Percentiles rank a stretch among this genome's conserved stretches.
These are phyloP conservation scores for Elaphurus davidianus DNA, from an alignment of 2,113 vertebrate genomes.

Conservation along the genomic window DNA sequence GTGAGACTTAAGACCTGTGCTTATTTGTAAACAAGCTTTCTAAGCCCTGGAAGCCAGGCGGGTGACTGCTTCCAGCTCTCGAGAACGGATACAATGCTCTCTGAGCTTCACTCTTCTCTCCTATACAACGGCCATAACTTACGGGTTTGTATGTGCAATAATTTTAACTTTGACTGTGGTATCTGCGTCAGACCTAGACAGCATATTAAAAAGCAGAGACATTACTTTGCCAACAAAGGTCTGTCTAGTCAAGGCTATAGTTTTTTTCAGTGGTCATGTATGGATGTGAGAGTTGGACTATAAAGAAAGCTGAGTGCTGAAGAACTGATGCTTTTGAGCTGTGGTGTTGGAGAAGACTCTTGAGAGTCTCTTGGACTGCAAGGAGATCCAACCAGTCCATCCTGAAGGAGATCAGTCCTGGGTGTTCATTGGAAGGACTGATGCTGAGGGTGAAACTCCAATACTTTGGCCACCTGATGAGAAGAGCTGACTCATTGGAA, in stretches of 20 bases:
- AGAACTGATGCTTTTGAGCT: background rate
- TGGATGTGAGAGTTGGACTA: background rate
- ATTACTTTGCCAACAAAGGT: background rate
- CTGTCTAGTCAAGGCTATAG: background rate
- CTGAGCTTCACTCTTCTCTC: too few relatives aligned
- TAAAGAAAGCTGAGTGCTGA: accelerated
- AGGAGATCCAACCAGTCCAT: background rate
- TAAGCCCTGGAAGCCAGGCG: too few relatives aligned
- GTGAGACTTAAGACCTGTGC: background rate
- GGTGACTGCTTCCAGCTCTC: background rate
- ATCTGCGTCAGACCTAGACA: background rate
- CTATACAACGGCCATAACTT: background rate
- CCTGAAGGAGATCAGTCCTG: background rate
- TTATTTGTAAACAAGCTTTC: accelerated
- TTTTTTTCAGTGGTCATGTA: background rate
- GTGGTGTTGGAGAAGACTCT: background rate
- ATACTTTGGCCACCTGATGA: background rate
- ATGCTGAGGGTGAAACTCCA: background rate
- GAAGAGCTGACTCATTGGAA: background rate
- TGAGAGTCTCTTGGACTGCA: background rate
- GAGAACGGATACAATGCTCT: accelerated
- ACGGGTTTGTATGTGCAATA: background rate
- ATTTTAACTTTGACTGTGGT: background rate
- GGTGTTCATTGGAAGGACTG: background rate
- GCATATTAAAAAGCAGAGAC: background rate